Base-by-base conservation (phyloP, 2,797 vertebrate species). In the Sebastes kiyomatsui region DNA sequence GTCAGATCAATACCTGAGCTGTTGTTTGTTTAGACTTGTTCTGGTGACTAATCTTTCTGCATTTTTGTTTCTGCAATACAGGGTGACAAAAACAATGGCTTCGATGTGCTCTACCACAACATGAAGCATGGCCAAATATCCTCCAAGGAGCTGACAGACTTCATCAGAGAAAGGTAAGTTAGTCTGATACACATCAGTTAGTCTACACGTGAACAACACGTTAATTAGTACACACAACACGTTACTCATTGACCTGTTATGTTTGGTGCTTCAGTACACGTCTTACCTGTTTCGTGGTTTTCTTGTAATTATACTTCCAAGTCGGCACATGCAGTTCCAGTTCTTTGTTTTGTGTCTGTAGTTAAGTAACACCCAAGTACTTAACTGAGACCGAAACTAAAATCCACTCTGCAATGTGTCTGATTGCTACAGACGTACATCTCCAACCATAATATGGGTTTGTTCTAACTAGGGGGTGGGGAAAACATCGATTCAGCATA, bases 61-160 rank as follows among this genome's bases (percentile, higher is more conserved):
- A 1, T 86, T 65, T 92, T 82, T 61, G 65, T 87, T 30, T 92
- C 65, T 86, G 20, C 67, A 28, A 35, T 54, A 8, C 93, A 99
- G 98, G 98, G 98, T 60, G 98, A 99, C 91, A 98, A 97, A 91
- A 99, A 99, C 88, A 98, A 96, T 97, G 98, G 98, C 87, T 99
- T 99, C 83, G 97, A 99, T 79, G 96, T 99, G 64, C 96, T 99
- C 33, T 99, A 99, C 94, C 98, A 99, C 83, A 99, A 99, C 92
- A 99, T 99, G 98, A 99, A 99, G 92, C 97, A 99, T 52, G 98
- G 98, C 72, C 98, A 99, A 83, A 97, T 98, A 82, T 99, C 98
- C 71, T 98, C 98, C 89, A 99, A 99, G 93, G 98, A 99, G 87
- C 94, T 99, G 81, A 96, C 97, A 42, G 98, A 99, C 85, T 99